These are phyloP conservation scores for Megalopta genalis DNA, from an alignment of 1,140 invertebrate genomes.

Conservation along the genomic window DNA sequence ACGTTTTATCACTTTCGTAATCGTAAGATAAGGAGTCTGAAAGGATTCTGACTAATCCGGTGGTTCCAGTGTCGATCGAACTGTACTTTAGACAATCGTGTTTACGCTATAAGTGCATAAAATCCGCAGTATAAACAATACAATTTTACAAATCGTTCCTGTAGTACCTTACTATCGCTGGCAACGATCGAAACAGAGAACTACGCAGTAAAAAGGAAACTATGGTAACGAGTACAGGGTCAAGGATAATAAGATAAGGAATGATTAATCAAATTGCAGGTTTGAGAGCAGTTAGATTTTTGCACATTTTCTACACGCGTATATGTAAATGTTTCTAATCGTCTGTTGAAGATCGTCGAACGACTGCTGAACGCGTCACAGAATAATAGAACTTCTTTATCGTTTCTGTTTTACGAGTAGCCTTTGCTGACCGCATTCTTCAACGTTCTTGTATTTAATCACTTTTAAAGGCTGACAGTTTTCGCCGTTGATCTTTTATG, in stretches of 20 bases:
- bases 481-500: neutral
- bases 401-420: slow-evolving; percentile 17
- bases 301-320: slow-evolving; percentile 21
- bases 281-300: slow-evolving; percentile 29
- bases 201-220: slow-evolving; percentile 29
- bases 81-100: too few relatives aligned
- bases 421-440: slow-evolving; percentile 5
- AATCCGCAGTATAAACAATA: too few relatives aligned
- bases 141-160: slow-evolving; percentile 41
- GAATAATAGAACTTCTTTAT: neutral
- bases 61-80: too few relatives aligned
- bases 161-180: slow-evolving; percentile 45
- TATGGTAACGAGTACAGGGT: slow-evolving; percentile 47
- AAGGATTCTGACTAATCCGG: too few relatives aligned
- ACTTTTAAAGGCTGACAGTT: slow-evolving; percentile 5
- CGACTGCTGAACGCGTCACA: neutral
- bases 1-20: too few relatives aligned
- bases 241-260: slow-evolving; percentile 51
- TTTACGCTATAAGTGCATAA: too few relatives aligned
- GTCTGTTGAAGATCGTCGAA: neutral
- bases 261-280: slow-evolving; percentile 28
- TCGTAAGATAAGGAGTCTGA: too few relatives aligned
- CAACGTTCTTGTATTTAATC: slow-evolving; percentile 2
- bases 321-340: neutral
- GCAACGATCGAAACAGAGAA: slow-evolving; percentile 20